Evolutionary conservation across 2,113 vertebrate species (phyloP).

Genomic region (Hassar affinis): DNA sequence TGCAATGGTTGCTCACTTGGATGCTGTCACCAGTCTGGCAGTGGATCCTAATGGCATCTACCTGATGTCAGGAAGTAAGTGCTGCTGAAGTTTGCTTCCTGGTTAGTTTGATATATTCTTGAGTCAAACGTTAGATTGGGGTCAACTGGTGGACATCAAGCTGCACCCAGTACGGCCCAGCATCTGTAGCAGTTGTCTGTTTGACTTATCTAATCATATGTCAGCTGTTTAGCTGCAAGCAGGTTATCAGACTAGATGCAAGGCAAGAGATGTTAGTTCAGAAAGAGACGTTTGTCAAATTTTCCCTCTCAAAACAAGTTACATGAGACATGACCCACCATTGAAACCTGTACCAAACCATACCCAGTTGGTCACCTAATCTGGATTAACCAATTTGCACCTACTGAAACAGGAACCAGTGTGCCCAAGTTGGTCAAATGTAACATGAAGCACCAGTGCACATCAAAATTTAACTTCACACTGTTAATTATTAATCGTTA

Average conservation of each 20-base stretch:
- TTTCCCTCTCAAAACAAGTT: no score
- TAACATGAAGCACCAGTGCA: not conserved
- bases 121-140: not conserved
- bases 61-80: constrained; percentile 99
- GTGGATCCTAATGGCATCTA: constrained; percentile 99
- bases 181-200: not conserved
- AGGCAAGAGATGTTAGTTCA: not conserved
- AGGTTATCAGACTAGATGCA: not conserved
- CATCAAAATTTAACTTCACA: not conserved
- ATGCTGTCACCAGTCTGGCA: constrained; percentile 96
- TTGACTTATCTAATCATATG: not conserved
- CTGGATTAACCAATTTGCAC: no score
- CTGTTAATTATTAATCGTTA: not conserved
- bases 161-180: not conserved
- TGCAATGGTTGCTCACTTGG: constrained; percentile 98
- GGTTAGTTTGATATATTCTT: not conserved
- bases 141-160: not conserved
- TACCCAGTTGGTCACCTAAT: no score
- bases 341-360: no score
- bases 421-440: no score
- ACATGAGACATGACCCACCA: no score
- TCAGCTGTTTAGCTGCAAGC: not conserved
- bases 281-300: no score
- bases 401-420: no score
- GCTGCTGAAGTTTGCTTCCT: not conserved